Percentiles rank a stretch among this genome's conserved stretches.
These are phyloP conservation scores for Aurelia aurita complex sp. Pacific DNA, from an alignment of 30 jellyfish, hydroid and myxozoan species.

Conservation along the genomic window DNA sequence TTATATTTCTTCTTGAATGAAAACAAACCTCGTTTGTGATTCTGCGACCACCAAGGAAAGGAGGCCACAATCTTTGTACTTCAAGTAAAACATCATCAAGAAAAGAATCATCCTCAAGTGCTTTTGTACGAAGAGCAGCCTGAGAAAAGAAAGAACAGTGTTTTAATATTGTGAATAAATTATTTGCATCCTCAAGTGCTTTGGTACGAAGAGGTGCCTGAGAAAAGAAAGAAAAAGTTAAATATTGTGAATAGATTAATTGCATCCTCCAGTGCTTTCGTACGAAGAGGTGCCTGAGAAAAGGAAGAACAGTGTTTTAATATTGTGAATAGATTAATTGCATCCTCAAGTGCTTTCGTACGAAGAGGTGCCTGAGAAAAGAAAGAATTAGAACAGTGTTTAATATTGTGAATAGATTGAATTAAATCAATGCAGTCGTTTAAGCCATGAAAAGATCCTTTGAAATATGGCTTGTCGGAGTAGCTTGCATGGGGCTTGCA, in stretches of 20 bases:
- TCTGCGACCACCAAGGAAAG: slow-evolving; percentile 88
- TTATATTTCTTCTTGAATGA: not conserved
- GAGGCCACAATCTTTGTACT: slow-evolving; percentile 89
- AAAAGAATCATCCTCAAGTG: slow-evolving; percentile 41
- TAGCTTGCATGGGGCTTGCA: too few relatives aligned
- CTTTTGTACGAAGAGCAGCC: slow-evolving; percentile 59
- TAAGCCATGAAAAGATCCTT: too few relatives aligned
- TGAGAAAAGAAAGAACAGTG: not conserved
- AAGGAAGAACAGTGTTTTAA: too few relatives aligned
- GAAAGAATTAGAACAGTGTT: too few relatives aligned
- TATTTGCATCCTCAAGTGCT: slow-evolving; percentile 49
- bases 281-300: slow-evolving; percentile 50
- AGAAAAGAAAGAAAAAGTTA: too few relatives aligned
- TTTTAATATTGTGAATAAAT: too few relatives aligned
- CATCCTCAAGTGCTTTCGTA: slow-evolving; percentile 39
- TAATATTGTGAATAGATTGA: too few relatives aligned
- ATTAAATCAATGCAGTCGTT: too few relatives aligned
- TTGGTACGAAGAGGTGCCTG: slow-evolving; percentile 60
- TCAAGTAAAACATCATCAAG: slow-evolving; percentile 72
- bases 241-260: too few relatives aligned
- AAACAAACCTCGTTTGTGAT: slow-evolving; percentile 62
- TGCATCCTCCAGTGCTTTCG: slow-evolving; percentile 35
- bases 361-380: slow-evolving; percentile 48
- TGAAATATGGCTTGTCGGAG: too few relatives aligned
- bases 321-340: too few relatives aligned